A percentile compares a stretch with the other conserved stretches of the same genome.
Evolutionary conservation across 2,797 vertebrate species (phyloP).

Genomic region (Scyliorhinus canicula): DNA sequence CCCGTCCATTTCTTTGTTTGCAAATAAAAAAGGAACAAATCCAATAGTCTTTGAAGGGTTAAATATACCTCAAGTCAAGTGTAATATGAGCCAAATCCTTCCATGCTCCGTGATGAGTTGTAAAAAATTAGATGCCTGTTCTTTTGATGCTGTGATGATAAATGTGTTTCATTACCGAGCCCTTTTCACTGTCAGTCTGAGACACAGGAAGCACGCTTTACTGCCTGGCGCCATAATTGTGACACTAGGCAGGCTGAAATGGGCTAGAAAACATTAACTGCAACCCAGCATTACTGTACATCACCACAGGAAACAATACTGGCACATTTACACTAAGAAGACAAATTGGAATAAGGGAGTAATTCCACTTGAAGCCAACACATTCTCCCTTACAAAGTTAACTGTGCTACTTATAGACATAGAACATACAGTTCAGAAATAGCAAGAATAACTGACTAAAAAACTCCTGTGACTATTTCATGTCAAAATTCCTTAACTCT

Average conservation of each 20-base stretch:
- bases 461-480: background rate
- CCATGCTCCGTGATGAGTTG: background rate
- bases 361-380: background rate
- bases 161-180: constrained; percentile 32
- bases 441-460: background rate
- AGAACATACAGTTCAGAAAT: too few species aligned
- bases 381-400: constrained; percentile 1
- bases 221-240: constrained; percentile 33
- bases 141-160: constrained; percentile 36
- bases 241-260: constrained; percentile 7
- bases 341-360: background rate
- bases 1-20: too few species aligned
- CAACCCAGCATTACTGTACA: background rate
- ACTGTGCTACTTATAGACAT: background rate
- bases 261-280: constrained; percentile 19
- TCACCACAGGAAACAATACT: constrained; percentile 12
- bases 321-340: background rate
- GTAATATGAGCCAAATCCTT: constrained; percentile 29
- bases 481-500: background rate
- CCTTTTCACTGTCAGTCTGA: constrained; percentile 27
- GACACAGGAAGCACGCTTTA: constrained; percentile 34
- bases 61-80: background rate
- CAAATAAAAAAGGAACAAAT: background rate
- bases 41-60: background rate
- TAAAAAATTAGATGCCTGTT: constrained; percentile 4